These are phyloP conservation scores for Puntigrus tetrazona DNA, from an alignment of 2,113 vertebrate genomes.

Conservation along the genomic window DNA sequence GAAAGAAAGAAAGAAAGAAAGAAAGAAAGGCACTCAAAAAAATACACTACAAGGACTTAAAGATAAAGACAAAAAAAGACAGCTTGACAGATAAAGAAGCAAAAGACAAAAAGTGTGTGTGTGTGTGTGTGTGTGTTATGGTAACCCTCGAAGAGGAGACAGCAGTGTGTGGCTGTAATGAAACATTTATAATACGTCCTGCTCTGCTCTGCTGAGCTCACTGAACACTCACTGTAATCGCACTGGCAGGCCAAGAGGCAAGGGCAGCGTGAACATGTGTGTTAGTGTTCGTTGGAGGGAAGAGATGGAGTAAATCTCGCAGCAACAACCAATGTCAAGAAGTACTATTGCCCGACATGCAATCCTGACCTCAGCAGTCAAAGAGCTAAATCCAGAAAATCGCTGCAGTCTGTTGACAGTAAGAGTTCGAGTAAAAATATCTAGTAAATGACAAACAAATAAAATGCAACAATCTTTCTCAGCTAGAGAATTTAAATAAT, in stretches of 20 bases:
- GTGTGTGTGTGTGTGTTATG: neutral
- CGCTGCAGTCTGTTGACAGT: neutral
- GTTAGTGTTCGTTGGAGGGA: slow-evolving; percentile 4
- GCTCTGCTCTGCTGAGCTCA: slow-evolving; percentile 53
- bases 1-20: neutral
- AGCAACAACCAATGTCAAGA: slow-evolving; percentile 36
- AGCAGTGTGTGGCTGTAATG: slow-evolving; percentile 48
- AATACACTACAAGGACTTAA: neutral
- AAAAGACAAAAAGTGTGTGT: slow-evolving; percentile 16
- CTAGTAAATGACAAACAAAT: neutral
- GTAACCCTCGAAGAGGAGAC: slow-evolving; percentile 50
- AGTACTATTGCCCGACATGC: neutral
- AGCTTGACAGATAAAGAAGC: neutral
- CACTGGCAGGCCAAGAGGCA: slow-evolving; percentile 5
- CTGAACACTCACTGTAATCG: slow-evolving; percentile 25
- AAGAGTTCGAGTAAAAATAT: neutral
- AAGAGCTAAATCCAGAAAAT: slow-evolving; percentile 1
- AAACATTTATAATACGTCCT: slow-evolving; percentile 55
- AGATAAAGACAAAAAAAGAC: neutral
- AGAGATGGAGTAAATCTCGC: slow-evolving; percentile 3
- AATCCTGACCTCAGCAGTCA: slow-evolving; percentile 29
- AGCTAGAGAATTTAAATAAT: neutral
- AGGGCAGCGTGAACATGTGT: slow-evolving; percentile 9
- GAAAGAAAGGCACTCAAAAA: no score
- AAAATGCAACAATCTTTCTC: neutral